Conservation (phyloP, 1,140 invertebrate genomes). For the Matsumurasca onukii region DNA sequence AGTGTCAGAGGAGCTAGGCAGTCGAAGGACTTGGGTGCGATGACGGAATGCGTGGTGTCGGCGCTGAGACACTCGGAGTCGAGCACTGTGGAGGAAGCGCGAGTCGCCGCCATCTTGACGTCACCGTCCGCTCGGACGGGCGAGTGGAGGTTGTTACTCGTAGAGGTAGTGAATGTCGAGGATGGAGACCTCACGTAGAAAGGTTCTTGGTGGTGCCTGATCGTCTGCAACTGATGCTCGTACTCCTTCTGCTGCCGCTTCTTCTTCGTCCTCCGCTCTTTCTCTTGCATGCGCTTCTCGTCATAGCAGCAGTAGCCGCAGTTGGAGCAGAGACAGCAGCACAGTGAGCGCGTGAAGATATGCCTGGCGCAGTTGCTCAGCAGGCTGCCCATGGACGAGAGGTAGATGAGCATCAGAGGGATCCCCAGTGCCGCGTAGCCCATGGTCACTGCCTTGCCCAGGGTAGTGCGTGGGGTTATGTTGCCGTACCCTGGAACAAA, state of each 20-base stretch:
- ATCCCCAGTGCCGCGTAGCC: constrained; percentile 89
- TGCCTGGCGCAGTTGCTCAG: constrained; percentile 82
- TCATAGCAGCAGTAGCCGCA: constrained; percentile 85
- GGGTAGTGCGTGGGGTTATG: constrained; percentile 70
- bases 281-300: constrained; percentile 74
- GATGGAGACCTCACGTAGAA: constrained; percentile 64
- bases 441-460: constrained; percentile 84
- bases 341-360: constrained; percentile 79
- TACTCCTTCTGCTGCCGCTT: constrained; percentile 75
- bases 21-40: constrained; percentile 49
- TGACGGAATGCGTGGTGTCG: constrained; percentile 32
- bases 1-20: constrained; percentile 75
- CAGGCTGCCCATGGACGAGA: constrained; percentile 80
- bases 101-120: constrained; percentile 10
- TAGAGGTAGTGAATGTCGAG: constrained; percentile 34
- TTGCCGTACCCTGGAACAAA: constrained; percentile 78
- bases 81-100: constrained; percentile 47
- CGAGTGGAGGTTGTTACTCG: constrained; percentile 30
- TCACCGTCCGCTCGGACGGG: constrained; percentile 28
- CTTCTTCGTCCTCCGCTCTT: constrained; percentile 72
- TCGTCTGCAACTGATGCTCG: constrained; percentile 53
- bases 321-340: constrained; percentile 80
- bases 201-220: constrained; percentile 68
- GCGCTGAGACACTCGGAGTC: constrained; percentile 41
- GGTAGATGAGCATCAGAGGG: constrained; percentile 85